These are phyloP conservation scores for Xenotilapia longispinis DNA, from an alignment of 2,113 vertebrate species.

Conservation along the genomic window DNA sequence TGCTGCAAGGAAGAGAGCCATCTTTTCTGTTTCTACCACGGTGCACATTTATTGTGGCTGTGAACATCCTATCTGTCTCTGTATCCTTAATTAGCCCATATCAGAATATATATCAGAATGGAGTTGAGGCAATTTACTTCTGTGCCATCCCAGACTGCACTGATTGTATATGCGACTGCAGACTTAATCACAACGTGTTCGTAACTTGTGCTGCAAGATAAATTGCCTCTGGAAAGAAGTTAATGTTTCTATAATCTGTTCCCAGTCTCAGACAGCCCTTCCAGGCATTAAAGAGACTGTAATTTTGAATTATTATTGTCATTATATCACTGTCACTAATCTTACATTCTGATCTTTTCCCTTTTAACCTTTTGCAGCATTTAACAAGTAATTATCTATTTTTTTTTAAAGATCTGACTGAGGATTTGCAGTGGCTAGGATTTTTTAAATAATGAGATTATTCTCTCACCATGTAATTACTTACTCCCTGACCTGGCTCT, in stretches of 20 bases:
- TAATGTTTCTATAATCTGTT: conserved; percentile 32
- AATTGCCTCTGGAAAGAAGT: conserved; percentile 16
- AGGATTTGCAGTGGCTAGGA: background rate
- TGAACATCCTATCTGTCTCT: background rate
- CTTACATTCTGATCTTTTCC: conserved; percentile 2
- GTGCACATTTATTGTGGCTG: background rate
- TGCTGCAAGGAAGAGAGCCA: background rate
- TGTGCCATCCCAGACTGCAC: background rate
- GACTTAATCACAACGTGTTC: conserved; percentile 16
- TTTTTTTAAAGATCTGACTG: background rate
- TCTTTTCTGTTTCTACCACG: background rate
- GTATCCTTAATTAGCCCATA: background rate
- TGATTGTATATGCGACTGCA: background rate
- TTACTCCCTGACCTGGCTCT: conserved; percentile 2
- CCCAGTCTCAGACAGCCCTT: background rate
- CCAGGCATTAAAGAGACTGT: background rate
- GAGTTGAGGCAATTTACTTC: background rate
- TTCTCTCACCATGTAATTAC: conserved; percentile 18
- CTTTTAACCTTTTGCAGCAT: background rate
- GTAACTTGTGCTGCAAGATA: conserved; percentile 5
- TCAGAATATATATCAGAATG: background rate
- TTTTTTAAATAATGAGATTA: conserved; percentile 12
- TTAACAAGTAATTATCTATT: conserved; percentile 9
- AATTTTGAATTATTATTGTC: conserved; percentile 16
- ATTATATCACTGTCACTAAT: conserved; percentile 19